Base-by-base conservation (phyloP, 1,140 invertebrate species). In the Drosophila tropicalis region DNA sequence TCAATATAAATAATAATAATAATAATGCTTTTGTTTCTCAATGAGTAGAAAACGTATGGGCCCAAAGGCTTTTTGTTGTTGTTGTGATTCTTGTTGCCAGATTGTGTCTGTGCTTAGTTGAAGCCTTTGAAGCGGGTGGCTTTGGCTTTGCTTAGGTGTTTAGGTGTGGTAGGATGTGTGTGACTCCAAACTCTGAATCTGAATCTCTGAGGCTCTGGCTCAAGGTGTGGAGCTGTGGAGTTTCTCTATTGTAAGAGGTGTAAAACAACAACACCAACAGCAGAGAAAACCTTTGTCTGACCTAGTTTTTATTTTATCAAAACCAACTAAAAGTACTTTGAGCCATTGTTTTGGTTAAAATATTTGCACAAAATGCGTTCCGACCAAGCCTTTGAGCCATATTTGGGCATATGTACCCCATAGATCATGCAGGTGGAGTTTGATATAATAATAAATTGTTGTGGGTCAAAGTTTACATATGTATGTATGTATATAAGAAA, bases 91-190 rank as follows among this genome's bases (percentile, higher is more conserved):
- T 65, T 40, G 67, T 72, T 36, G 10, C 63, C 51, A 79, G 76
- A 79, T 79, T 79, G 75, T 65, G 61, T 60, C 44, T 54, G 55
- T 78, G 75, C 76, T 78, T 65, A 56, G 63, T 65, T 65, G 63
- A n/a, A 65, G 34, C 19, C 63, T 56, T 58, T 65, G 51, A 65
- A 65, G 55, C 55, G 63, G 47, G 32, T 25, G 39, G 36, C 62
- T 63, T 17, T 12, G 22, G n/a, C 22, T 63, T 4, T 12, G 36
- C 10, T 39, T 41, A 25, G 60, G 60, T 44, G 36, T 62, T 61
- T 79, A 68, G 76, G 76, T 78, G 76, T 78, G 76, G 69, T 72
- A 72, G 69, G 74, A 78, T 77, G 61, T 71, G 61, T 71, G 73
- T 79, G 66, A 32, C 22, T 68, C n/a, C 25, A 40, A 36, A 36